Evolutionary conservation across 2,888 invertebrate species (phyloP).

Genomic region (Agrochola circellaris): DNA sequence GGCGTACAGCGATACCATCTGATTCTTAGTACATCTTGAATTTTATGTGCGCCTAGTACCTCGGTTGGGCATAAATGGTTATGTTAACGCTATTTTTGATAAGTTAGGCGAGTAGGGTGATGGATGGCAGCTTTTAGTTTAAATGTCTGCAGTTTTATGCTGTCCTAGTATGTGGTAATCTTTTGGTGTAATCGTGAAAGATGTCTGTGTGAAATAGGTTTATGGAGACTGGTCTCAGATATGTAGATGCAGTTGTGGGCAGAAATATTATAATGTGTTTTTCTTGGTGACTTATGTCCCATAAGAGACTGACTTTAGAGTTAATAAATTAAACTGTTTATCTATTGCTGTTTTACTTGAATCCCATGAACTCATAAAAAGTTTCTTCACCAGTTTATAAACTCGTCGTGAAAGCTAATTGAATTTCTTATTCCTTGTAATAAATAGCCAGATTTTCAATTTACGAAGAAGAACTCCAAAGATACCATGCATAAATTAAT

Average conservation of each 20-base stretch:
- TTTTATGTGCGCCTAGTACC: conserved; percentile 59
- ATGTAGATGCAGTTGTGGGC: conserved; percentile 1
- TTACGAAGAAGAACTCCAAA: background rate
- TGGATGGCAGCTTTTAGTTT: conserved; percentile 49
- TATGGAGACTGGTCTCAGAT: conserved; percentile 33
- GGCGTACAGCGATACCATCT: conserved; percentile 42
- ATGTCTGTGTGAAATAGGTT: conserved; percentile 51
- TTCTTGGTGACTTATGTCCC: background rate
- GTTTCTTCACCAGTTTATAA: background rate
- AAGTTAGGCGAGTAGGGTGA: conserved; percentile 48
- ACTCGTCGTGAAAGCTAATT: background rate
- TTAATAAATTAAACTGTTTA: too few species aligned
- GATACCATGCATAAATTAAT: background rate
- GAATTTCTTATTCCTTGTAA: background rate
- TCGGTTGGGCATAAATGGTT: conserved; percentile 47
- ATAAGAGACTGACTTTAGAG: too few species aligned
- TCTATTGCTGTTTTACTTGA: background rate
- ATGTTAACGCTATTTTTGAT: conserved; percentile 61
- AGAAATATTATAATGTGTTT: conserved; percentile 6
- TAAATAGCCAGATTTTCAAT: background rate
- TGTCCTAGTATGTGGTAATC: conserved; percentile 54
- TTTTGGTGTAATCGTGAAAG: conserved; percentile 51
- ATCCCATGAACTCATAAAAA: background rate
- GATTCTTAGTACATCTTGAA: conserved; percentile 57
- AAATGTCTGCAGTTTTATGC: conserved; percentile 45